phyloP scores from a whole-genome alignment of 2,888 invertebrate genomes.

The Noctua janthe region DNA sequence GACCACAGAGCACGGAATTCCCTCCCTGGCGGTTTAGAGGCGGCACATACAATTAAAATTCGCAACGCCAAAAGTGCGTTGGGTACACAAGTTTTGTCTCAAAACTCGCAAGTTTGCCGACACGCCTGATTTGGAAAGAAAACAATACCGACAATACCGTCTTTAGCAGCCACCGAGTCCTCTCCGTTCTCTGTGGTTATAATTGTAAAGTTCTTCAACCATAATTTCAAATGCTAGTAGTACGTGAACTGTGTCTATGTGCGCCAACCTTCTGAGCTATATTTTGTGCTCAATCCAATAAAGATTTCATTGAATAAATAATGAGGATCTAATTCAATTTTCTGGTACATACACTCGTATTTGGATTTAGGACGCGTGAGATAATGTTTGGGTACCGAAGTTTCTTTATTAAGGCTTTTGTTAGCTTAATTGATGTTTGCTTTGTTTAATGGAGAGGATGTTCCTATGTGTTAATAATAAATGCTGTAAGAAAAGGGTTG shows the following conservation, averaged over 20 bases:
- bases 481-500: background rate
- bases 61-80: background rate
- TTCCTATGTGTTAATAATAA: background rate
- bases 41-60: background rate
- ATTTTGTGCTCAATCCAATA: slow-evolving; percentile 4
- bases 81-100: background rate
- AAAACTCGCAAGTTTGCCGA: background rate
- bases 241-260: background rate
- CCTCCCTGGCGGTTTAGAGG: no score
- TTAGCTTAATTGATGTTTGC: slow-evolving; percentile 5
- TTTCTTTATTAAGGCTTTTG: slow-evolving; percentile 29
- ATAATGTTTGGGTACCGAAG: slow-evolving; percentile 13
- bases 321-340: slow-evolving; percentile 52
- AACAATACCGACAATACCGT: background rate
- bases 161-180: background rate
- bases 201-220: background rate
- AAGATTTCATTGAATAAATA: slow-evolving; percentile 55
- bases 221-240: background rate
- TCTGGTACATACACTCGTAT: slow-evolving; percentile 15
- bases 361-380: slow-evolving; percentile 23
- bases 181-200: background rate
- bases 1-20: background rate
- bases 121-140: background rate
- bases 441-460: background rate
- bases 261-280: background rate